Evolutionary conservation across 1,140 invertebrate species (phyloP).

Genomic region (Diorhabda sublineata): DNA sequence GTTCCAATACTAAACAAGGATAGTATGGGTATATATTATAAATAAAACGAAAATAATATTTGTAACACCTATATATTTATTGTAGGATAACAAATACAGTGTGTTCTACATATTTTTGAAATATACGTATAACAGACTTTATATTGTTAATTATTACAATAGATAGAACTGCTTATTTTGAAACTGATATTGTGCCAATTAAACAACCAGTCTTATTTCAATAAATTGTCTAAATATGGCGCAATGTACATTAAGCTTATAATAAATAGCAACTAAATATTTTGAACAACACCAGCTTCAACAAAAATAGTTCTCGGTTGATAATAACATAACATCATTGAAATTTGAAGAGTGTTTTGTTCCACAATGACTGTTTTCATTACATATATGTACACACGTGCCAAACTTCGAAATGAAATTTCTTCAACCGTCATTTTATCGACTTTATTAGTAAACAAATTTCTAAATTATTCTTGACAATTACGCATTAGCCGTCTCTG

Average conservation of each 20-base stretch:
- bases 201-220: constrained; percentile 28
- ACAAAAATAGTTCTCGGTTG: constrained; percentile 6
- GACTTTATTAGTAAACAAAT: no score
- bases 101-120: constrained; percentile 24
- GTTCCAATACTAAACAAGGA: no score
- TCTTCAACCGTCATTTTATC: no score
- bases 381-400: neutral
- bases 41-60: constrained; percentile 13
- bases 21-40: neutral
- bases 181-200: constrained; percentile 21
- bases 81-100: constrained; percentile 31
- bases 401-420: no score
- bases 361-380: neutral
- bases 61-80: constrained; percentile 37
- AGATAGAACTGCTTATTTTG: constrained; percentile 19
- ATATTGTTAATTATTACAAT: constrained; percentile 28
- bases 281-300: constrained; percentile 17
- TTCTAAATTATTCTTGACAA: no score
- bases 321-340: neutral
- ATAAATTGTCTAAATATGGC: constrained; percentile 18
- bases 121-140: constrained; percentile 20
- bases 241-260: constrained; percentile 29
- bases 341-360: neutral
- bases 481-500: no score
- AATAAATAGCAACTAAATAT: constrained; percentile 23